phyloP scores from a whole-genome alignment of 2,888 invertebrate species.

The Neria commutata region DNA sequence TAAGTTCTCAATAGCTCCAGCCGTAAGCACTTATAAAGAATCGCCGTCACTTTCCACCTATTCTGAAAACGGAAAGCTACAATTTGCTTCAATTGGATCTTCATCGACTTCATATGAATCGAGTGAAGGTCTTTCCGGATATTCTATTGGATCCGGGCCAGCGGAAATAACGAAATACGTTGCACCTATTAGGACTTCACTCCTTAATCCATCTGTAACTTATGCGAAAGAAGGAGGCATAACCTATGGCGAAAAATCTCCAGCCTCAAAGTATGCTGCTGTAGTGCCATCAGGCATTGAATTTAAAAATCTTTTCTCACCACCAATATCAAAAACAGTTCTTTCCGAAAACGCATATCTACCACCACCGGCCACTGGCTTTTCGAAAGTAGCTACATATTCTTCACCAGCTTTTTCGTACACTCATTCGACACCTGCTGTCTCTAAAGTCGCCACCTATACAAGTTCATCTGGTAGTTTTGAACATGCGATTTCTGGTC shows the following conservation, averaged over 20 bases:
- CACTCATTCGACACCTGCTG: slow-evolving; percentile 42
- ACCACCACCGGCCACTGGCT: slow-evolving; percentile 38
- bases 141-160: slow-evolving; percentile 39
- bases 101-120: slow-evolving; percentile 51
- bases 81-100: slow-evolving; percentile 58
- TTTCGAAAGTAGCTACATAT: slow-evolving; percentile 46
- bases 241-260: slow-evolving; percentile 58
- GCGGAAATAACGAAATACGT: slow-evolving; percentile 45
- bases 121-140: slow-evolving; percentile 48
- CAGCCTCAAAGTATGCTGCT: slow-evolving; percentile 57
- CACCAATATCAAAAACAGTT: slow-evolving; percentile 47
- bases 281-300: slow-evolving; percentile 64
- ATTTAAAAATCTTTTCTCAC: slow-evolving; percentile 66
- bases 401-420: slow-evolving; percentile 36
- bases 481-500: slow-evolving; percentile 17
- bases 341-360: slow-evolving; percentile 46
- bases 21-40: slow-evolving; percentile 45
- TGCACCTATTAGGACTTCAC: slow-evolving; percentile 45
- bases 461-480: slow-evolving; percentile 29
- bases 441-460: slow-evolving; percentile 46
- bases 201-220: slow-evolving; percentile 52
- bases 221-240: slow-evolving; percentile 54
- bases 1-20: slow-evolving; percentile 63
- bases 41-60: slow-evolving; percentile 53
- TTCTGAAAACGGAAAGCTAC: slow-evolving; percentile 54